phyloP scores from a whole-genome alignment of 2,797 vertebrate genomes.

The Acipenser oxyrinchus region DNA sequence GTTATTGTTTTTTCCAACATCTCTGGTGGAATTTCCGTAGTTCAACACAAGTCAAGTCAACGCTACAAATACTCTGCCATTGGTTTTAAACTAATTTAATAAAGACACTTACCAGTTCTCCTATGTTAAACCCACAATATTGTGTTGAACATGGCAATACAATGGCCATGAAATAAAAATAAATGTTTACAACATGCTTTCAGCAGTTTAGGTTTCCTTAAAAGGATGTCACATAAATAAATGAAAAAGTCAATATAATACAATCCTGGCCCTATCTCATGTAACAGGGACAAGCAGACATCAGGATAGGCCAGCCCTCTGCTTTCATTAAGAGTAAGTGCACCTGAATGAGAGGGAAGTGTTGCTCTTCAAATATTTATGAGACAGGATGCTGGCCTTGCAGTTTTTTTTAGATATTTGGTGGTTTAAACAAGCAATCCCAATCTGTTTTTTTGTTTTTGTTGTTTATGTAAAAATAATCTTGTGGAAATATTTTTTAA shows the following conservation, averaged over 20 bases:
- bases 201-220: background rate
- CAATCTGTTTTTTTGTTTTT: background rate
- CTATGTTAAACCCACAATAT: no score
- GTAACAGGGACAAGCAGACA: constrained; percentile 3
- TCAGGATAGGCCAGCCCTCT: background rate
- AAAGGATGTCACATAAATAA: background rate
- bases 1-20: no score
- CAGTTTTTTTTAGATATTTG: background rate
- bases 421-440: background rate
- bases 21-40: no score
- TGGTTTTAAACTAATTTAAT: no score
- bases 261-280: background rate
- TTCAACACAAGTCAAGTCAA: no score
- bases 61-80: no score
- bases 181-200: background rate
- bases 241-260: background rate
- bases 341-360: background rate
- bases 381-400: background rate
- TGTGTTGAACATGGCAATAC: no score
- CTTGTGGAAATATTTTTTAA: no score
- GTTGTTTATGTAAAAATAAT: no score
- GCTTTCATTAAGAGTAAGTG: constrained; percentile 4
- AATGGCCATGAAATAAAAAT: no score
- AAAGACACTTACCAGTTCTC: no score
- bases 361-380: constrained; percentile 4